A percentile compares a stretch with the other conserved stretches of the same genome.
Conservation (phyloP, 2,113 vertebrate species). For the Nymphicus hollandicus region DNA sequence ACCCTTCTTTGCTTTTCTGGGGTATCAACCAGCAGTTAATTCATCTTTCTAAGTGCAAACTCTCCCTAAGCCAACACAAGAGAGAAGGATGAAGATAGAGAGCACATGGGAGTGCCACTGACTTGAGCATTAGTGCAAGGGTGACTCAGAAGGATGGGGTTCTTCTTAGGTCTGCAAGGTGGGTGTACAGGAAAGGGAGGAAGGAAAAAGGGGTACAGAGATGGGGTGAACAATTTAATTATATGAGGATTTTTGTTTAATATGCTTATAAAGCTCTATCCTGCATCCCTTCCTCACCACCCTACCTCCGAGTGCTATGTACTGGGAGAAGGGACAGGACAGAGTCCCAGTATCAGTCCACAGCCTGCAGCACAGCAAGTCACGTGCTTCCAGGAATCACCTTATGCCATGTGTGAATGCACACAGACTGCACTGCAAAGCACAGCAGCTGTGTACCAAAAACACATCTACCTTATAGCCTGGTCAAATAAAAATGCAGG, state of each 20-base stretch:
- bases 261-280: neutral
- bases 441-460: neutral
- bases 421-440: neutral
- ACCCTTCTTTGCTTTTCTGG: neutral
- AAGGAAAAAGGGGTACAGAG: neutral
- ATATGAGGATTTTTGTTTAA: neutral
- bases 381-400: neutral
- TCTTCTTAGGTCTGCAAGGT: neutral
- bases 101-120: neutral
- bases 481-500: neutral
- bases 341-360: accelerated
- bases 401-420: neutral
- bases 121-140: neutral
- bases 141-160: neutral
- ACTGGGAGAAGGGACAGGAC: neutral
- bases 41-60: neutral
- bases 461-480: neutral
- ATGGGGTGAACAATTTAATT: neutral
- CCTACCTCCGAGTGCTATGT: too few relatives aligned
- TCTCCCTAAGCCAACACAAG: neutral
- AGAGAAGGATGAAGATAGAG: neutral
- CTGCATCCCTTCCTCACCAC: neutral
- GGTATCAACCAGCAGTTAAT: neutral
- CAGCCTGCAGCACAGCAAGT: neutral
- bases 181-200: neutral